A percentile compares a stretch with the other conserved stretches of the same genome.
Conservation (phyloP, 2,797 vertebrate species). For the Gadopsis marmoratus region DNA sequence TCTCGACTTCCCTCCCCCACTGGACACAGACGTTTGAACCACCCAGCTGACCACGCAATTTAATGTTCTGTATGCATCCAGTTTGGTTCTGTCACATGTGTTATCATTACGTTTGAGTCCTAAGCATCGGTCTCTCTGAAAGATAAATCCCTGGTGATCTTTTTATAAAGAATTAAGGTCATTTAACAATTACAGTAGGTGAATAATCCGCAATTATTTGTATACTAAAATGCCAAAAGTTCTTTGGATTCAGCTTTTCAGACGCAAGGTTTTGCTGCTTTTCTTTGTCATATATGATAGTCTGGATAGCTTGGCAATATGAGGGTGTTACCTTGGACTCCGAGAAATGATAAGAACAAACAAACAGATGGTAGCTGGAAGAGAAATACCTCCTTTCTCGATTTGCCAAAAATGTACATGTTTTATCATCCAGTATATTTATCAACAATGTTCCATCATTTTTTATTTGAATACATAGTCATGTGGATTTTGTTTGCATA, state of each 20-base stretch:
- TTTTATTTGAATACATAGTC: too few species aligned
- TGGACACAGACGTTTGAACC: slow-evolving; percentile 84
- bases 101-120: background rate
- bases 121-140: background rate
- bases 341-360: too few species aligned
- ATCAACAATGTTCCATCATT: too few species aligned
- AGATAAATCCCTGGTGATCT: background rate
- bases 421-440: too few species aligned
- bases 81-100: slow-evolving; percentile 19
- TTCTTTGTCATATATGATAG: background rate
- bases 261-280: too few species aligned
- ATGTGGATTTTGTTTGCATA: background rate
- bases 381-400: background rate
- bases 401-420: too few species aligned
- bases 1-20: slow-evolving; percentile 82
- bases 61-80: slow-evolving; percentile 1
- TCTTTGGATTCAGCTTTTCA: background rate
- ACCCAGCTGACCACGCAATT: slow-evolving; percentile 9
- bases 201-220: background rate
- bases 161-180: background rate
- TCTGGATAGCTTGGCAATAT: background rate
- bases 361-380: background rate
- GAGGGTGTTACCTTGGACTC: background rate
- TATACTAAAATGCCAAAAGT: background rate
- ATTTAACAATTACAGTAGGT: background rate